phyloP scores from a whole-genome alignment of 2,113 vertebrate genomes.

The Oceanodroma tethys region DNA sequence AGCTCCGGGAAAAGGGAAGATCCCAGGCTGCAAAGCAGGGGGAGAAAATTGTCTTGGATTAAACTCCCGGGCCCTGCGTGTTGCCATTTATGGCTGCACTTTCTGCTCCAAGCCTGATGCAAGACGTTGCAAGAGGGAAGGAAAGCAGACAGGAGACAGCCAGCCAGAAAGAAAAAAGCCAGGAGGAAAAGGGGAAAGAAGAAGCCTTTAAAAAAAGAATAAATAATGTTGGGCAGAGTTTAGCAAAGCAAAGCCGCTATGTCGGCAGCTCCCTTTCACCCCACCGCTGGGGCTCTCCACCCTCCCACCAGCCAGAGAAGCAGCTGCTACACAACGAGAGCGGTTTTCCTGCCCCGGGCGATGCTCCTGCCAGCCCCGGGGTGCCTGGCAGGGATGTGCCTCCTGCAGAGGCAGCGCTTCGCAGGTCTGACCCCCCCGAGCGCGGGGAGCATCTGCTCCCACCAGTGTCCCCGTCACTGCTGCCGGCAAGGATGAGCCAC shows the following conservation, averaged over 20 bases:
- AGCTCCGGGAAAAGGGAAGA: background rate
- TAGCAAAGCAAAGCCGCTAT: background rate
- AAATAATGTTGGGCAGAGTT: background rate
- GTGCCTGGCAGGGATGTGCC: background rate
- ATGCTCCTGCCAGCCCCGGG: background rate
- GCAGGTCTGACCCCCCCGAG: background rate
- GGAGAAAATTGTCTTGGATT: slow-evolving; percentile 15
- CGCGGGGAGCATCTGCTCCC: background rate
- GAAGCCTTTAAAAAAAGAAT: background rate
- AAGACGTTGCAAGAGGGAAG: slow-evolving; percentile 61
- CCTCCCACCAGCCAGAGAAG: background rate
- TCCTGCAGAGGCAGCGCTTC: rapidly evolving
- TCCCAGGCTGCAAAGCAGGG: background rate
- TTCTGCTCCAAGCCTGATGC: slow-evolving; percentile 69
- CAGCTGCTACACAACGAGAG: background rate
- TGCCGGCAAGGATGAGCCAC: rapidly evolving
- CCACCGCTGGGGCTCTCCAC: background rate
- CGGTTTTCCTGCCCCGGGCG: background rate
- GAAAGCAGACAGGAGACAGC: background rate
- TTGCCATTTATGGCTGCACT: slow-evolving; percentile 73
- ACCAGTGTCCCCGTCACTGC: background rate
- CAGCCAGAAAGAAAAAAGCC: background rate
- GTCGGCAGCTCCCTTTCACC: background rate
- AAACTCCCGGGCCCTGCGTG: background rate
- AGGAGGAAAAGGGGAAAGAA: background rate